Evolutionary conservation across 2,113 vertebrate genomes (phyloP).

Genomic region (Ptychochromis oligacanthus): DNA sequence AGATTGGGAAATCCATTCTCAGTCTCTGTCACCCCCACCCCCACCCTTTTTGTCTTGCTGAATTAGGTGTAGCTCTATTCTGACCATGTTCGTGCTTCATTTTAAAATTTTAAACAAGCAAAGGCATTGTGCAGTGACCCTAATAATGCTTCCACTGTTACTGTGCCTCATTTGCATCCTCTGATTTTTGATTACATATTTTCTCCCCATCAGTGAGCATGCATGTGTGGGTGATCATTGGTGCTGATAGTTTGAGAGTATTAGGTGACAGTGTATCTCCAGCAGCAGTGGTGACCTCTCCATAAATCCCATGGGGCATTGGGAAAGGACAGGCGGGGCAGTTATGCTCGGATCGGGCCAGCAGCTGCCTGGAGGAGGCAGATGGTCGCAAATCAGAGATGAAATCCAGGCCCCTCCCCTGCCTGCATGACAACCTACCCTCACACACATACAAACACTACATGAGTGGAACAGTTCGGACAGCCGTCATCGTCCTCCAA

Average conservation of each 20-base stretch:
- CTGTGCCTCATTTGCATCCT: background rate
- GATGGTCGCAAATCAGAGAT: slow-evolving; percentile 76
- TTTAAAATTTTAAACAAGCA: background rate
- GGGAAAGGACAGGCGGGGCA: slow-evolving; percentile 50
- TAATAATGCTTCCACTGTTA: background rate
- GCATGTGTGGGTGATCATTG: slow-evolving; percentile 17
- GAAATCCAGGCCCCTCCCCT: slow-evolving; percentile 58
- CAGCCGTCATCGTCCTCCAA: slow-evolving; percentile 16
- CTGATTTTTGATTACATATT: background rate
- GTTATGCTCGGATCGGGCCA: slow-evolving; percentile 44
- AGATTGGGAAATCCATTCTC: slow-evolving; percentile 71
- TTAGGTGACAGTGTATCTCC: slow-evolving; percentile 63
- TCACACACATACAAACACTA: background rate
- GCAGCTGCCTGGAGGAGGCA: slow-evolving; percentile 73
- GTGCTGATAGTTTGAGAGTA: slow-evolving; percentile 46
- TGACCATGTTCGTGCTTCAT: too few relatives aligned
- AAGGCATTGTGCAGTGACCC: background rate
- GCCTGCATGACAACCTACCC: slow-evolving; percentile 25
- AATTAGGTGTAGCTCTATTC: slow-evolving; percentile 28
- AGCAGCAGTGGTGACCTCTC: slow-evolving; percentile 68
- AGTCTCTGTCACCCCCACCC: slow-evolving; percentile 41
- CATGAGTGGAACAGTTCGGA: background rate
- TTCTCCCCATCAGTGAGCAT: slow-evolving; percentile 5
- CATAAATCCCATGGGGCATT: slow-evolving; percentile 72
- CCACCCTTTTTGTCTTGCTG: slow-evolving; percentile 39